Conservation (phyloP, 2,113 vertebrate species). For the Sigmodon hispidus region DNA sequence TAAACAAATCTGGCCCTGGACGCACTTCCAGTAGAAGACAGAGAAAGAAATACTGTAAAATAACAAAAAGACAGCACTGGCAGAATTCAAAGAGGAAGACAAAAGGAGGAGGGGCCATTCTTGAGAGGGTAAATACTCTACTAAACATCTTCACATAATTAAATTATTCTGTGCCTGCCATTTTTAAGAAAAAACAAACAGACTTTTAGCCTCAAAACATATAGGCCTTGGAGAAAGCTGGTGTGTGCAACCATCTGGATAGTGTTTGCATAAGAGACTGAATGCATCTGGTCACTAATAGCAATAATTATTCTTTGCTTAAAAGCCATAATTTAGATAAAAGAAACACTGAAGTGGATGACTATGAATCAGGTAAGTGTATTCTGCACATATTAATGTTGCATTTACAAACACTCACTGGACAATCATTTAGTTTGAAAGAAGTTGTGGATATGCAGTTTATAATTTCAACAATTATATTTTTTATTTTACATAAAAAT, state of each 20-base stretch:
- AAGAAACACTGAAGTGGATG: slow-evolving; percentile 38
- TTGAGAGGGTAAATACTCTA: background rate
- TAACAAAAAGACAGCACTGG: background rate
- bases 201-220: slow-evolving; percentile 2
- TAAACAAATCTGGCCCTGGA: background rate
- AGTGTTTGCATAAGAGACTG: slow-evolving; percentile 57
- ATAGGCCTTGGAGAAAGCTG: slow-evolving; percentile 9
- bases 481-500: slow-evolving; percentile 30
- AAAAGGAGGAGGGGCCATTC: background rate
- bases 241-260: slow-evolving; percentile 54
- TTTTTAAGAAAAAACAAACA: slow-evolving; percentile 63
- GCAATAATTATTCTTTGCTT: slow-evolving; percentile 58
- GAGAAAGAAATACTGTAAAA: background rate
- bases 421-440: slow-evolving; percentile 5
- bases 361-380: slow-evolving; percentile 2
- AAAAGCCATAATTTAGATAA: slow-evolving; percentile 66
- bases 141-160: slow-evolving; percentile 24
- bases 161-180: slow-evolving; percentile 15
- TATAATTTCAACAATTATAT: background rate
- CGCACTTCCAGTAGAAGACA: background rate
- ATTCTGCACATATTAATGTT: slow-evolving; percentile 34
- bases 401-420: slow-evolving; percentile 27
- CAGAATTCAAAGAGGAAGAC: background rate
- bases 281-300: slow-evolving; percentile 72
- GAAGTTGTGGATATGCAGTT: background rate